phyloP scores from a whole-genome alignment of 2,888 invertebrate genomes.

The Herminia tarsipennalis region DNA sequence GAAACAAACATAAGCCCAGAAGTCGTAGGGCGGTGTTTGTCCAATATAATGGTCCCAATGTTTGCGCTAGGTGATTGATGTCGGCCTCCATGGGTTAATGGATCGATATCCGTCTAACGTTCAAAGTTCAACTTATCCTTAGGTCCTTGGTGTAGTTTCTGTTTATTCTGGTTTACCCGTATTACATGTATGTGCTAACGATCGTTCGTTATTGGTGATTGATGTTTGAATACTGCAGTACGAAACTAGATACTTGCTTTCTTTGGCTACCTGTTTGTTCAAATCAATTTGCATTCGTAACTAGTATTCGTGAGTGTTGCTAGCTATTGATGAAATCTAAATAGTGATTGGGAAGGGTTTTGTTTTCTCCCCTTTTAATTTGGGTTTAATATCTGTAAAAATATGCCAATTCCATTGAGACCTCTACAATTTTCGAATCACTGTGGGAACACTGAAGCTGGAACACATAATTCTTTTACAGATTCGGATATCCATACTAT shows the following conservation, averaged over 20 bases:
- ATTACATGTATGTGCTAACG: conserved; percentile 29
- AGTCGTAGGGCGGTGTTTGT: conserved; percentile 60
- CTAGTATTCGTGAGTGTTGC: too few species aligned
- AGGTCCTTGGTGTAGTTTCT: conserved; percentile 40
- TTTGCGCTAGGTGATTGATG: conserved; percentile 76
- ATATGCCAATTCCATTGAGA: too few species aligned
- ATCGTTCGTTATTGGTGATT: conserved; percentile 39
- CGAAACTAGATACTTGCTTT: background rate
- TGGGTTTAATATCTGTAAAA: too few species aligned
- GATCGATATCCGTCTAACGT: conserved; percentile 65
- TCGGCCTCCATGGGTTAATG: conserved; percentile 59
- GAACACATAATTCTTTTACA: too few species aligned
- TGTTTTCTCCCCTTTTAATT: too few species aligned
- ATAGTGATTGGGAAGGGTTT: too few species aligned
- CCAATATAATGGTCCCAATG: conserved; percentile 74
- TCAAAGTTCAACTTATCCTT: conserved; percentile 42
- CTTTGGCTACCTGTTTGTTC: too few species aligned
- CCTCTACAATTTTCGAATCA: too few species aligned
- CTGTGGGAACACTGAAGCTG: too few species aligned
- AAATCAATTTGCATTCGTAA: too few species aligned
- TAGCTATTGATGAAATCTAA: too few species aligned
- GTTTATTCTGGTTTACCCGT: conserved; percentile 34
- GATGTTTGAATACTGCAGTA: conserved; percentile 19
- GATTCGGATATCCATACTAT: too few species aligned
- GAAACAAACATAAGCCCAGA: conserved; percentile 59